Evolutionary conservation across 1,140 invertebrate species (phyloP).

Genomic region (Dinothrombium tinctorium): DNA sequence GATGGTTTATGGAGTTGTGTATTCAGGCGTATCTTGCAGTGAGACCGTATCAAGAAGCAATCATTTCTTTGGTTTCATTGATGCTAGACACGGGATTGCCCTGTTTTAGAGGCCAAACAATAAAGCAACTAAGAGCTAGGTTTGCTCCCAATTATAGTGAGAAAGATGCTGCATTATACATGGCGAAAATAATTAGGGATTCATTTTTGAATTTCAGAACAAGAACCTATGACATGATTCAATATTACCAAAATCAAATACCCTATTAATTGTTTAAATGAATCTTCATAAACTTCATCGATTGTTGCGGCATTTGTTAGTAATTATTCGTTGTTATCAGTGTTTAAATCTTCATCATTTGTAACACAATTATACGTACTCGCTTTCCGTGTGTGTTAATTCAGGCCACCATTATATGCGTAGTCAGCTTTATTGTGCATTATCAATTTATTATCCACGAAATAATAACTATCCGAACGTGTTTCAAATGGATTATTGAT

Average conservation of each 20-base stretch:
- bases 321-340: too few species aligned
- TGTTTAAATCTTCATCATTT: too few species aligned
- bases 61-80: slow-evolving; percentile 82
- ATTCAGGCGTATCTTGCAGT: slow-evolving; percentile 90
- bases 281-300: not conserved
- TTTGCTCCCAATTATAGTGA: slow-evolving; percentile 73
- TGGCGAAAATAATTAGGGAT: slow-evolving; percentile 74
- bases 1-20: slow-evolving; percentile 93
- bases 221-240: slow-evolving; percentile 92
- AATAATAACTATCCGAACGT: slow-evolving; percentile 95
- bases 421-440: slow-evolving; percentile 99
- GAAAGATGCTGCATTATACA: slow-evolving; percentile 79
- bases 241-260: slow-evolving; percentile 98
- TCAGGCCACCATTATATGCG: slow-evolving; percentile 69
- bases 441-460: slow-evolving; percentile 82
- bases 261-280: slow-evolving; percentile 45
- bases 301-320: too few species aligned
- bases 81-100: slow-evolving; percentile 98
- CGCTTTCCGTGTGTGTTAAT: too few species aligned
- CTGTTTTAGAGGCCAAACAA: slow-evolving; percentile 95
- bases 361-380: too few species aligned
- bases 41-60: slow-evolving; percentile 82
- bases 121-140: slow-evolving; percentile 59
- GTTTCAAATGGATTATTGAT: slow-evolving; percentile 86
- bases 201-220: slow-evolving; percentile 89